These are phyloP conservation scores for Nesoenas mayeri DNA, from an alignment of 2,113 vertebrate species.

Conservation along the genomic window DNA sequence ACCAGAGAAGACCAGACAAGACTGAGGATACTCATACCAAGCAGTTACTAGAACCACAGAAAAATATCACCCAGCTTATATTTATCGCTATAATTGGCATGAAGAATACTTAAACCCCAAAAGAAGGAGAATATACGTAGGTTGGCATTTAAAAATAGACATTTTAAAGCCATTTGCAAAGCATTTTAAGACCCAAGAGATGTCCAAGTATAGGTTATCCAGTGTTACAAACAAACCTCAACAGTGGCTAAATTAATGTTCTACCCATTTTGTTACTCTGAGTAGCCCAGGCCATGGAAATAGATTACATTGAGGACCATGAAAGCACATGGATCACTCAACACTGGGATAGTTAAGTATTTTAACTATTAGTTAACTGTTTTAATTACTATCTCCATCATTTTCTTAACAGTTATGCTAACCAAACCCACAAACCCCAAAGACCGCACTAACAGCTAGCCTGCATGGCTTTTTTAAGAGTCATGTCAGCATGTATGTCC, in stretches of 20 bases:
- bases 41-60: rapidly evolving
- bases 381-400: not conserved
- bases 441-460: not conserved
- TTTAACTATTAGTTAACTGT: not conserved
- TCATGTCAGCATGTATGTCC: rapidly evolving
- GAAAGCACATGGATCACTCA: not conserved
- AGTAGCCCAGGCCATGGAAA: slow-evolving; percentile 55
- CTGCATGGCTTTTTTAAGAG: not conserved
- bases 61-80: not conserved
- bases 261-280: slow-evolving; percentile 61
- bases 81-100: not conserved
- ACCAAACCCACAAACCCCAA: not conserved
- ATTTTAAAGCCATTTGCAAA: slow-evolving; percentile 39
- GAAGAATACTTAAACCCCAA: not conserved
- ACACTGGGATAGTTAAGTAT: not conserved
- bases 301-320: slow-evolving; percentile 19
- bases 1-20: not conserved
- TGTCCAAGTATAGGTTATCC: slow-evolving; percentile 68
- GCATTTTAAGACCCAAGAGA: slow-evolving; percentile 74
- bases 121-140: not conserved
- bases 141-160: not conserved
- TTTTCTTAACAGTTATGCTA: not conserved
- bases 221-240: slow-evolving; percentile 78
- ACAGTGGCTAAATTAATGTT: slow-evolving; percentile 70
- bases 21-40: not conserved